Percentiles rank a stretch among this genome's conserved stretches.
Conservation (phyloP, 2,797 vertebrate species). For the Fistularia commersonii region DNA sequence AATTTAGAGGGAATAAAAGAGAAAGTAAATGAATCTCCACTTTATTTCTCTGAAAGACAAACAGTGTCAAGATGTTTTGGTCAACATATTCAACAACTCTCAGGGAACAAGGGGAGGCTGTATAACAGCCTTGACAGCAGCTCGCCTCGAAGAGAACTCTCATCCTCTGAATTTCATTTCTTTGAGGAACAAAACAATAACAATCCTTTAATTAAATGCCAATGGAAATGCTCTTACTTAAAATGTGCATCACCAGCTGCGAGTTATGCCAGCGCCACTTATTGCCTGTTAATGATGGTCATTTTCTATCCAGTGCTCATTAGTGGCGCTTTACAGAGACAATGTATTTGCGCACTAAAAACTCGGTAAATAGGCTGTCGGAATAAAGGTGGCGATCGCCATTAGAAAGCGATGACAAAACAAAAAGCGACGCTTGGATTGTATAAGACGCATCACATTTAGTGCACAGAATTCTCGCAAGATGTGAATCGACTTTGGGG, state of each 20-base stretch:
- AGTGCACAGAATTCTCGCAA: too few species aligned
- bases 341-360: too few species aligned
- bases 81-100: slow-evolving; percentile 61
- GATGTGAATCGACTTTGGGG: too few species aligned
- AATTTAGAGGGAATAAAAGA: slow-evolving; percentile 51
- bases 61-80: slow-evolving; percentile 70
- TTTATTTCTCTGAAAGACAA: slow-evolving; percentile 75
- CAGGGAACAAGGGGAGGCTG: slow-evolving; percentile 50
- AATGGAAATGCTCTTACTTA: slow-evolving; percentile 29
- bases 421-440: too few species aligned
- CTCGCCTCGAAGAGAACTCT: too few species aligned
- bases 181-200: slow-evolving; percentile 17
- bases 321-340: too few species aligned
- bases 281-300: too few species aligned
- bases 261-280: slow-evolving; percentile 15
- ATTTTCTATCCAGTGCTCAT: too few species aligned
- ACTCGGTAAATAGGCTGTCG: slow-evolving; percentile 6
- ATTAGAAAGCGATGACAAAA: too few species aligned
- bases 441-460: neutral
- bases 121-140: too few species aligned
- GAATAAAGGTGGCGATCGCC: slow-evolving; percentile 3
- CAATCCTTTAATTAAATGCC: slow-evolving; percentile 30
- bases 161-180: slow-evolving; percentile 33
- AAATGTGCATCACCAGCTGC: slow-evolving; percentile 21
- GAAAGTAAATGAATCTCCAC: slow-evolving; percentile 65